These are phyloP conservation scores for Drosophila longiperda DNA, from an alignment of 2,888 invertebrate genomes.

Conservation along the genomic window DNA sequence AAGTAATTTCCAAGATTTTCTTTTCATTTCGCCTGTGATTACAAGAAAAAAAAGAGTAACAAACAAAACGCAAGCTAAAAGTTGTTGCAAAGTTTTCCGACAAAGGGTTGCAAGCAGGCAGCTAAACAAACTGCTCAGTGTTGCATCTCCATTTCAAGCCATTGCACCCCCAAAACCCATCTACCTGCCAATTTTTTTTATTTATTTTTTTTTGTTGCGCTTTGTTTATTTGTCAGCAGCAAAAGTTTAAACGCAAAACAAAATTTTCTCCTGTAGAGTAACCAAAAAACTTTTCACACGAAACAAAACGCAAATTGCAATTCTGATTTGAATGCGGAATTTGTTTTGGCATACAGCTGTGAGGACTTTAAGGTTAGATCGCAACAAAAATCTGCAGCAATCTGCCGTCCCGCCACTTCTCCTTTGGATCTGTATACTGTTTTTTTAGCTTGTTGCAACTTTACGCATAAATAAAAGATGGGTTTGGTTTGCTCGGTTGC, in stretches of 20 bases:
- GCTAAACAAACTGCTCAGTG: constrained; percentile 71
- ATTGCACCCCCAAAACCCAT: neutral
- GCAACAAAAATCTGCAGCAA: constrained; percentile 14
- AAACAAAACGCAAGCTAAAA: constrained; percentile 31
- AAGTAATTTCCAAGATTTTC: constrained; percentile 65
- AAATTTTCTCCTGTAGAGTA: constrained; percentile 33
- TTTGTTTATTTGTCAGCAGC: constrained; percentile 75
- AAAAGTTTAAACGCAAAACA: constrained; percentile 51
- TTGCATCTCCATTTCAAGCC: constrained; percentile 18
- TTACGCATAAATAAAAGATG: constrained; percentile 74
- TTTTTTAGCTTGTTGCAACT: constrained; percentile 47
- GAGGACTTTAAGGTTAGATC: constrained; percentile 49
- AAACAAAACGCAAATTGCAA: constrained; percentile 67
- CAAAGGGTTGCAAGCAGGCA: constrained; percentile 75
- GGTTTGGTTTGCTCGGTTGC: constrained; percentile 31
- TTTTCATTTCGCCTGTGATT: constrained; percentile 20
- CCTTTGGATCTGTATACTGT: neutral
- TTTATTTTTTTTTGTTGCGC: constrained; percentile 2
- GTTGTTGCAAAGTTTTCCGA: constrained; percentile 64
- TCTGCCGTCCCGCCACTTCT: neutral
- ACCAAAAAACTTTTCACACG: constrained; percentile 53
- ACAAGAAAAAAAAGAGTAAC: constrained; percentile 14
- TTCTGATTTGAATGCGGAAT: constrained; percentile 45
- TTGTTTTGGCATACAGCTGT: constrained; percentile 32
- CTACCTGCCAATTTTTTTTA: neutral